Evolutionary conservation across 1,140 invertebrate genomes (phyloP).

Genomic region (Plutomurus gul): DNA sequence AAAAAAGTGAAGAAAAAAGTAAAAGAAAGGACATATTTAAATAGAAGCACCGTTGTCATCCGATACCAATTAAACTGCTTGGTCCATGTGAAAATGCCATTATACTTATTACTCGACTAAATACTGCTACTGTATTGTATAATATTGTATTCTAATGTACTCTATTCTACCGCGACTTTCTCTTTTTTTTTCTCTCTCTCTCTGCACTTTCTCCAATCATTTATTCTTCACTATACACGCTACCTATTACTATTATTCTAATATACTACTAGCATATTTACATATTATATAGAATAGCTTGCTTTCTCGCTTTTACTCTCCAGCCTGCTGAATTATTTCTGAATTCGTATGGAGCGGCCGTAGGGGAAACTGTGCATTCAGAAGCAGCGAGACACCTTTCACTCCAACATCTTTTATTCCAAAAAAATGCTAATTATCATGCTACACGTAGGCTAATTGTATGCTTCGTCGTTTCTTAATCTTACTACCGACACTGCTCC

Average conservation of each 20-base stretch:
- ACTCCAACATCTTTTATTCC: slow-evolving; percentile 3
- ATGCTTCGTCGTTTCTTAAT: too few relatives aligned
- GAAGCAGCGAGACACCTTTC: background rate
- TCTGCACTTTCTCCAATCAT: too few relatives aligned
- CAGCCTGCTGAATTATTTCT: slow-evolving; percentile 14
- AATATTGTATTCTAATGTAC: background rate
- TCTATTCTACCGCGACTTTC: background rate
- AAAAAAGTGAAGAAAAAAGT: background rate
- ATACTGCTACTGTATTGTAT: background rate
- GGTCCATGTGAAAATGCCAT: slow-evolving; percentile 31
- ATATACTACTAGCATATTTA: too few relatives aligned
- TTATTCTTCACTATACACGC: slow-evolving; percentile 25
- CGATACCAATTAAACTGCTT: slow-evolving; percentile 10
- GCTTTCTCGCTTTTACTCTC: slow-evolving; percentile 18
- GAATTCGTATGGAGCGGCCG: background rate
- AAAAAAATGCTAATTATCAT: too few relatives aligned
- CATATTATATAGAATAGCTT: slow-evolving; percentile 17
- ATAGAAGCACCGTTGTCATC: background rate
- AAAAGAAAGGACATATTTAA: background rate
- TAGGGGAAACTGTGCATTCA: background rate
- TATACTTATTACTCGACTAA: background rate
- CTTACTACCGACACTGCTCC: too few relatives aligned
- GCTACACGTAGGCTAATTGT: too few relatives aligned
- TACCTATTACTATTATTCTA: too few relatives aligned
- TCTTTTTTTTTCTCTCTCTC: too few relatives aligned